Evolutionary conservation across 2,113 vertebrate genomes (phyloP).

Genomic region (Oryzias woworae): DNA sequence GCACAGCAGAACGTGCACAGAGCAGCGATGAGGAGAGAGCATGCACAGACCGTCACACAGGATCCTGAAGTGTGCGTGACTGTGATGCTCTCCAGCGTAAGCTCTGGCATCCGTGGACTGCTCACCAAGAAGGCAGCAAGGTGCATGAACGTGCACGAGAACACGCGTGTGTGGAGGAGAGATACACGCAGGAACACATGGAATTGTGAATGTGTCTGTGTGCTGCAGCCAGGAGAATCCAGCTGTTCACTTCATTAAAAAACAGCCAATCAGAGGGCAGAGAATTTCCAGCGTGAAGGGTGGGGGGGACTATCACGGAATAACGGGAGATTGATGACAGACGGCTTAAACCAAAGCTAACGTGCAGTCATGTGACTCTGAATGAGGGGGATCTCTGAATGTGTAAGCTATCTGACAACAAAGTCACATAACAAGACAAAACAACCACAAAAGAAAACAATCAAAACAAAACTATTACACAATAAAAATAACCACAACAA

Average conservation of each 20-base stretch:
- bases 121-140: constrained; percentile 52
- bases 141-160: constrained; percentile 18
- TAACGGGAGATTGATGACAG: too few relatives aligned
- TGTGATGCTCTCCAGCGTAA: constrained; percentile 9
- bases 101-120: constrained; percentile 54
- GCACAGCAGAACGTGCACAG: constrained; percentile 16
- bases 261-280: constrained; percentile 52
- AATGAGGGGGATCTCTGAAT: too few relatives aligned
- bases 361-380: too few relatives aligned
- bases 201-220: constrained; percentile 52
- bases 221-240: constrained; percentile 64
- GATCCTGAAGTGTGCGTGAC: constrained; percentile 35
- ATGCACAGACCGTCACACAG: constrained; percentile 43
- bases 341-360: too few relatives aligned
- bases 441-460: too few relatives aligned
- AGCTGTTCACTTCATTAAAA: constrained; percentile 72
- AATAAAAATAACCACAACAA: too few relatives aligned
- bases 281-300: not conserved
- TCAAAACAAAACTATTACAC: too few relatives aligned
- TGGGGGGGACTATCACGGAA: too few relatives aligned
- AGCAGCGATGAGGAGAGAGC: constrained; percentile 15
- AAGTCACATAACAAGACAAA: too few relatives aligned
- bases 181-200: not conserved
- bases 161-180: constrained; percentile 11
- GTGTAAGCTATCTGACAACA: too few relatives aligned